A percentile compares a stretch with the other conserved stretches of the same genome.
These are phyloP conservation scores for Rotaria magnacalcarata DNA, from an alignment of 2,888 invertebrate genomes.

Conservation along the genomic window DNA sequence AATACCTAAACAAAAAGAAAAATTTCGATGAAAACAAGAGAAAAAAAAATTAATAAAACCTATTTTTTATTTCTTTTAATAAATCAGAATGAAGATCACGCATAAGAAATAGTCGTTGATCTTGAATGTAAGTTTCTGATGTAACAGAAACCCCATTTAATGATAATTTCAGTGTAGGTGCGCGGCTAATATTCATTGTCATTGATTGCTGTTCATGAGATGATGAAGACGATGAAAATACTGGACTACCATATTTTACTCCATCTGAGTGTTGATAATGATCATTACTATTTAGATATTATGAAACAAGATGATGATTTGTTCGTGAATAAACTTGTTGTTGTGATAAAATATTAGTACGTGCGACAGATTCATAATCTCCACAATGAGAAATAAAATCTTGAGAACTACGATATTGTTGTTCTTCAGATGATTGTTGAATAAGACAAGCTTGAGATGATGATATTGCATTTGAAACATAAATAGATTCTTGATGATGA, in stretches of 20 bases:
- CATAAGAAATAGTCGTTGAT: neutral
- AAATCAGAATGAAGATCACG: constrained; percentile 27
- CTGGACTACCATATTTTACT: neutral
- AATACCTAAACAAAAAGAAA: neutral
- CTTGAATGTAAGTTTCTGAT: neutral
- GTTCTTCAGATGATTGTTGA: neutral
- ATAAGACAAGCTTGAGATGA: neutral
- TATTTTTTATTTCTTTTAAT: neutral
- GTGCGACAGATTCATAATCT: neutral
- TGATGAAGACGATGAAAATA: neutral
- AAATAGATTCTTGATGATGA: neutral
- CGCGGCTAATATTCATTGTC: neutral
- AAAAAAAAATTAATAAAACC: neutral
- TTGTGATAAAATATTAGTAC: neutral
- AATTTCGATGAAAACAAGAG: no score
- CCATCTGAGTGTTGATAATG: neutral
- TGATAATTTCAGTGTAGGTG: neutral
- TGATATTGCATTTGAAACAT: neutral
- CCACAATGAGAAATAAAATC: neutral
- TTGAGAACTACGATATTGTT: neutral
- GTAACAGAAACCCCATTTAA: neutral
- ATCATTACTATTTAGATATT: neutral
- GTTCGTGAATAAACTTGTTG: neutral
- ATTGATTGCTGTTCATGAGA: constrained; percentile 10
- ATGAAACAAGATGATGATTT: neutral